A percentile compares a stretch with the other conserved stretches of the same genome.
Evolutionary conservation across 1,140 invertebrate genomes (phyloP).

Genomic region (Probaryconus sp.): DNA sequence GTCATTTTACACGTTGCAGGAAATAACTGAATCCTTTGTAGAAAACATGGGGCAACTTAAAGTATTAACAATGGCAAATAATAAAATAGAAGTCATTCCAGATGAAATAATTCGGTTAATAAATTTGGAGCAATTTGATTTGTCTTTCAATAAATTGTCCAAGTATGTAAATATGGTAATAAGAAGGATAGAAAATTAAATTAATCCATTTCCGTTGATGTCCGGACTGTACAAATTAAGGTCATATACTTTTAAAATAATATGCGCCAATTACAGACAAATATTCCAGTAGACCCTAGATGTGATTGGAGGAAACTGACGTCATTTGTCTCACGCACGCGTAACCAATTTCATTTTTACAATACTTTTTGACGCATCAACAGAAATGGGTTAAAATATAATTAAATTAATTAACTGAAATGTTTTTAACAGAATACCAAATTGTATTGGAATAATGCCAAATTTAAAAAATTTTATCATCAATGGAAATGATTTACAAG

Average conservation of each 20-base stretch:
- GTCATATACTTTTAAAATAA: too few relatives aligned
- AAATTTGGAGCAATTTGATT: constrained; percentile 87
- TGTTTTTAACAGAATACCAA: constrained; percentile 83
- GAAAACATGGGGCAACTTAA: constrained; percentile 84
- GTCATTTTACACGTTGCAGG: constrained; percentile 75
- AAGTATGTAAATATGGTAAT: too few relatives aligned
- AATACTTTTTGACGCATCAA: constrained; percentile 13
- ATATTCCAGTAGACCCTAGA: too few relatives aligned
- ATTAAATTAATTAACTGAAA: constrained; percentile 2
- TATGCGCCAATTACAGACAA: too few relatives aligned
- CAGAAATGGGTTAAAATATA: constrained; percentile 4
- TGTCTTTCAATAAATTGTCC: constrained; percentile 89
- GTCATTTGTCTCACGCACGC: too few relatives aligned
- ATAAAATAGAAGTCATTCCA: constrained; percentile 85
- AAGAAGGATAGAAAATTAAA: too few relatives aligned
- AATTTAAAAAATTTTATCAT: constrained; percentile 90
- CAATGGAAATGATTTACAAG: constrained; percentile 90
- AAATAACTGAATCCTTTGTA: constrained; percentile 82
- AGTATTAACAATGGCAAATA: constrained; percentile 87
- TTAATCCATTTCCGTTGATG: too few relatives aligned
- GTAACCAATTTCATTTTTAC: constrained; percentile 30
- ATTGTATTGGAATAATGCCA: constrained; percentile 84
- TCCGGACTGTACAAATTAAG: too few relatives aligned
- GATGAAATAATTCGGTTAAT: constrained; percentile 87
- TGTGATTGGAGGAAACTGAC: too few relatives aligned